A percentile compares a stretch with the other conserved stretches of the same genome.
Evolutionary conservation across 2,113 vertebrate genomes (phyloP).

Genomic region (Antidorcas marsupialis): DNA sequence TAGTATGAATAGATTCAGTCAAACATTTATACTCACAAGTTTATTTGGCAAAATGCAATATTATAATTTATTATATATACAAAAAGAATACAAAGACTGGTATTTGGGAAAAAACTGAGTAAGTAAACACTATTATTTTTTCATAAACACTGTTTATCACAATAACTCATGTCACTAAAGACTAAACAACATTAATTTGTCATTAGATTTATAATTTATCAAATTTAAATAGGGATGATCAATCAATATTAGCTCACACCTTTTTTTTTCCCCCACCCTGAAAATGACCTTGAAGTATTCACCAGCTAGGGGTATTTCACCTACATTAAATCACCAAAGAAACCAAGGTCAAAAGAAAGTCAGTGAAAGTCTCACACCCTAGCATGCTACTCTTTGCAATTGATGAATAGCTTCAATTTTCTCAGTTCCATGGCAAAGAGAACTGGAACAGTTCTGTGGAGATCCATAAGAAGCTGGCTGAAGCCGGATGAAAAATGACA

Average conservation of each 20-base stretch:
- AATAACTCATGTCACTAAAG: neutral
- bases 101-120: neutral
- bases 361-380: constrained; percentile 6
- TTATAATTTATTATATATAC: neutral
- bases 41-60: neutral
- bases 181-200: neutral
- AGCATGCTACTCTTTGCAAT: neutral
- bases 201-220: neutral
- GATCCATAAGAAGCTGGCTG: neutral
- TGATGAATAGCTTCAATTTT: constrained; percentile 73
- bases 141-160: neutral
- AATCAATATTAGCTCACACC: neutral
- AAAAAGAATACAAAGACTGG: neutral
- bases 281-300: constrained; percentile 40
- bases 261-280: neutral
- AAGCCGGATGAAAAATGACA: constrained; percentile 54
- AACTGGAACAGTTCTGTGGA: constrained; percentile 55
- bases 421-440: constrained; percentile 50
- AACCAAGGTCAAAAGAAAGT: constrained; percentile 59
- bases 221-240: neutral
- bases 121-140: neutral
- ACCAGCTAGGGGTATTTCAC: neutral
- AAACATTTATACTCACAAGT: neutral
- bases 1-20: neutral
- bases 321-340: constrained; percentile 10